phyloP scores from a whole-genome alignment of 2,113 vertebrate species.

The Cochlearius cochlearius region DNA sequence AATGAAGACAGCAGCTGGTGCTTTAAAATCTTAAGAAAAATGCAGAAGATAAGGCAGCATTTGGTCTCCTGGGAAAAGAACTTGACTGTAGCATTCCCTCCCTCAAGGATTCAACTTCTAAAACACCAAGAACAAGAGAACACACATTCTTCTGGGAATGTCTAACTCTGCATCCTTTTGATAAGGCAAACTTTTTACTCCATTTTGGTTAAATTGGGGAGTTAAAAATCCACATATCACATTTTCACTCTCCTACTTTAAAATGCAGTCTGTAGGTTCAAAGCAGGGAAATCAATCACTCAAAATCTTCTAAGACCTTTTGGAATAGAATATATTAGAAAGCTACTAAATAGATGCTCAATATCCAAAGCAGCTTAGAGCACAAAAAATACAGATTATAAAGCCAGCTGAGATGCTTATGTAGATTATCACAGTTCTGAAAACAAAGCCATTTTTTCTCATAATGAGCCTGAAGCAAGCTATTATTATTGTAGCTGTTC shows the following conservation, averaged over 20 bases:
- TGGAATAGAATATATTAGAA: not conserved
- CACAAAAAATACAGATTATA: not conserved
- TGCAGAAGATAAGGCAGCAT: not conserved
- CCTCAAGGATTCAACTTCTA: constrained; percentile 21
- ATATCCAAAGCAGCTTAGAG: not conserved
- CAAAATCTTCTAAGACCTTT: not conserved
- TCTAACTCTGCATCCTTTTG: constrained; percentile 10
- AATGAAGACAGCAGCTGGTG: constrained; percentile 1
- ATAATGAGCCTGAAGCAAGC: not conserved
- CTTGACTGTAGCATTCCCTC: not conserved
- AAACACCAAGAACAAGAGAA: constrained; percentile 28
- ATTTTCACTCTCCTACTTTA: constrained; percentile 12
- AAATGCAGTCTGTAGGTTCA: constrained; percentile 23
- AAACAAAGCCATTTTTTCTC: not conserved
- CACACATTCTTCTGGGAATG: not conserved
- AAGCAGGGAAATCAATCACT: constrained; percentile 14
- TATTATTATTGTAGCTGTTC: not conserved
- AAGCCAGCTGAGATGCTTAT: not conserved
- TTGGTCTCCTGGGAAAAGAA: constrained; percentile 9
- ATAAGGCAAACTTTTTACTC: constrained; percentile 23
- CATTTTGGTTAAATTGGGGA: constrained; percentile 19
- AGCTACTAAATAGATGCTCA: not conserved
- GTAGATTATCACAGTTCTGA: not conserved
- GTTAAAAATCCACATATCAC: constrained; percentile 18
- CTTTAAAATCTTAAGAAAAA: constrained; percentile 28